Conservation (phyloP, 2,797 vertebrate genomes). For the Cyprinella venusta region DNA sequence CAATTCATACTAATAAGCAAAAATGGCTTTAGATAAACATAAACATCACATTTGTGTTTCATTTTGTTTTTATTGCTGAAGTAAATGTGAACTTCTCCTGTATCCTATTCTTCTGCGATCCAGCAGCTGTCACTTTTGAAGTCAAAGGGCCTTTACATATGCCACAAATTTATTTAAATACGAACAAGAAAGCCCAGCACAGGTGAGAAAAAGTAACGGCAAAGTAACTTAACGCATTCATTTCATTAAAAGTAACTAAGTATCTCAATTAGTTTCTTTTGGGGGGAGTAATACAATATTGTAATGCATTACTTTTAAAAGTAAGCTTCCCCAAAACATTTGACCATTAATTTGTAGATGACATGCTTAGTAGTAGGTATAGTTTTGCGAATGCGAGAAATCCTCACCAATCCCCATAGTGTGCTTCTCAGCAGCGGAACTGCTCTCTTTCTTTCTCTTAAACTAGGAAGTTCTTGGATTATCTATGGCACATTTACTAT, state of each 20-base stretch:
- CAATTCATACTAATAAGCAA: neutral
- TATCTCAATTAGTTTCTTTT: neutral
- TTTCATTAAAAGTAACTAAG: neutral
- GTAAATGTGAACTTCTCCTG: neutral
- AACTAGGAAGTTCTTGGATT: constrained; percentile 67
- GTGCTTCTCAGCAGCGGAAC: neutral
- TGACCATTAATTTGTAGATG: neutral
- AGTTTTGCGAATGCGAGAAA: neutral
- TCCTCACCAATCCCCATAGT: neutral
- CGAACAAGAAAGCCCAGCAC: neutral
- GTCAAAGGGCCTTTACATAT: neutral
- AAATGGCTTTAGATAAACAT: neutral
- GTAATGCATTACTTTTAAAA: neutral
- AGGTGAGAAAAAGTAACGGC: neutral
- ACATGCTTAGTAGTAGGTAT: neutral
- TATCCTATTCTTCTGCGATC: neutral
- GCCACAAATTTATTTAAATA: neutral
- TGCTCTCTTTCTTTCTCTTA: constrained; percentile 18
- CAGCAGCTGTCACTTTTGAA: neutral
- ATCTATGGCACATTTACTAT: constrained; percentile 69
- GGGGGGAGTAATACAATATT: neutral
- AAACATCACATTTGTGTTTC: neutral
- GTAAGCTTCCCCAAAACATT: neutral
- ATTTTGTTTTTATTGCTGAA: neutral
- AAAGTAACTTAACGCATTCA: neutral